Evolutionary conservation across 2,113 vertebrate genomes (phyloP).

Genomic region (Protomyctophum bolini): DNA sequence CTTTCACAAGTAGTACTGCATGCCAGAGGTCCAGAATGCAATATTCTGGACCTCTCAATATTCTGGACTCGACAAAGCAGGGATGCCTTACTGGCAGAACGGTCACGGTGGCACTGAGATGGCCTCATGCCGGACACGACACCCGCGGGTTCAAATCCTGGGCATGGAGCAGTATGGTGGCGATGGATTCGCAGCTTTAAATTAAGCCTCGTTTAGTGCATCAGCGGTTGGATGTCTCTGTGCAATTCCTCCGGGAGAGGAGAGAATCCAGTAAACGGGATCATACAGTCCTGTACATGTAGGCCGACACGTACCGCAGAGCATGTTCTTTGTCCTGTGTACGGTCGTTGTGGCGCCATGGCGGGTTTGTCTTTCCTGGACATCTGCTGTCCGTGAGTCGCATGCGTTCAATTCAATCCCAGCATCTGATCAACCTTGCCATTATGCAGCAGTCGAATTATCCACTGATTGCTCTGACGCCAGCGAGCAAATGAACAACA

Average conservation of each 20-base stretch:
- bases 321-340: not conserved
- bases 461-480: conserved; percentile 45
- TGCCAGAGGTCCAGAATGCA: no score
- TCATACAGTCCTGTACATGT: conserved; percentile 7
- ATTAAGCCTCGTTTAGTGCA: no score
- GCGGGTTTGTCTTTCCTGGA: not conserved
- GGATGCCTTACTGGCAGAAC: no score
- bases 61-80: no score
- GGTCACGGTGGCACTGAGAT: no score
- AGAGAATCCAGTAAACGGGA: conserved; percentile 16
- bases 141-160: no score
- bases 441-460: conserved; percentile 41
- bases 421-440: conserved; percentile 41
- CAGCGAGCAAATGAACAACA: conserved; percentile 49
- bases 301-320: conserved; percentile 1
- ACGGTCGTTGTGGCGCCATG: no score
- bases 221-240: not conserved
- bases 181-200: no score
- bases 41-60: no score
- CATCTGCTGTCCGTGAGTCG: conserved; percentile 7
- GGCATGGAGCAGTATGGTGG: no score
- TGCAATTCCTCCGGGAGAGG: not conserved
- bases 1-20: no score
- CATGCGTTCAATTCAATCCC: conserved; percentile 29
- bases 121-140: no score